These are phyloP conservation scores for Neodiprion pinetum DNA, from an alignment of 1,140 invertebrate species.

Conservation along the genomic window DNA sequence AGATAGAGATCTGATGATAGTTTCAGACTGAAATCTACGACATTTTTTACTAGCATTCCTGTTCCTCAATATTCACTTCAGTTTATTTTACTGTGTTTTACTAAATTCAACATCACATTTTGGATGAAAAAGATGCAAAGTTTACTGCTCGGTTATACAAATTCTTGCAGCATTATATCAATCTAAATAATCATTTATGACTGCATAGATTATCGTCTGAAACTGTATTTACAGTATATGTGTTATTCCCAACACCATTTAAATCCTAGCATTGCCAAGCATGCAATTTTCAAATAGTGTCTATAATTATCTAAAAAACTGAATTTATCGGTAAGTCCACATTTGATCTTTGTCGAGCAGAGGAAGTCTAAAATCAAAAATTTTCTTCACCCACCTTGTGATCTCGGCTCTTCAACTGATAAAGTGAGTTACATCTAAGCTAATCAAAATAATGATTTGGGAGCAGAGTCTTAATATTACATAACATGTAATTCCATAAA, in stretches of 20 bases:
- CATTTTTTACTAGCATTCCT: not conserved
- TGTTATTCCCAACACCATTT: slow-evolving; percentile 54
- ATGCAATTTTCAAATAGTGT: slow-evolving; percentile 54
- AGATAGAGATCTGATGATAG: not conserved
- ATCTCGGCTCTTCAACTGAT: slow-evolving; percentile 23
- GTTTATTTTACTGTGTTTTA: too few relatives aligned
- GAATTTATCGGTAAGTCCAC: not conserved
- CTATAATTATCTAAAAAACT: slow-evolving; percentile 35
- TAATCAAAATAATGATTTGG: not conserved
- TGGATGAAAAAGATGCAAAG: not conserved
- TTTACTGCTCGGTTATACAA: not conserved
- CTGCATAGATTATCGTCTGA: not conserved
- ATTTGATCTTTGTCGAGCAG: not conserved
- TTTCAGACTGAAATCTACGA: not conserved
- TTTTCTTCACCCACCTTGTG: slow-evolving; percentile 57
- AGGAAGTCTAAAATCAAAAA: slow-evolving; percentile 40
- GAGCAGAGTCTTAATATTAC: not conserved
- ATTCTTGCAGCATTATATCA: not conserved
- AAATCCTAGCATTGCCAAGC: slow-evolving; percentile 53
- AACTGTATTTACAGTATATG: not conserved
- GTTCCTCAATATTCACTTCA: not conserved
- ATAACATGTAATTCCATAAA: not conserved
- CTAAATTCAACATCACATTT: not conserved
- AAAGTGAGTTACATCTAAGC: not conserved
- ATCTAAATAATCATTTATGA: not conserved